Conservation (phyloP, 2,113 vertebrate genomes). For the Morone chrysops region DNA sequence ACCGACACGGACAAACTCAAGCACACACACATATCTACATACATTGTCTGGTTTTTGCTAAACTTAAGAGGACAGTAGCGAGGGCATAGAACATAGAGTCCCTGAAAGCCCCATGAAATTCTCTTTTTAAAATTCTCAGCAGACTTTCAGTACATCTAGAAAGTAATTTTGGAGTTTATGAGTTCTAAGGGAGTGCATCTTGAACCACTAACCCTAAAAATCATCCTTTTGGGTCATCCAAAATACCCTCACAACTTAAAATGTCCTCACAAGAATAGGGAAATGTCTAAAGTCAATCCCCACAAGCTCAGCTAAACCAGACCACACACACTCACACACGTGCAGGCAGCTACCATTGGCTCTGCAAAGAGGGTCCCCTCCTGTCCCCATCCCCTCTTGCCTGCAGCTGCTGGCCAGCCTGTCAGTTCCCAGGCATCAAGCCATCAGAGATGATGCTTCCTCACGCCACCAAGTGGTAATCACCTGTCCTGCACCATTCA, state of each 20-base stretch:
- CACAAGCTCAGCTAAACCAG: slow-evolving; percentile 51
- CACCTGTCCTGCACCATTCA: slow-evolving; percentile 48
- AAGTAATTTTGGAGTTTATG: not conserved
- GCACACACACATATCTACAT: slow-evolving; percentile 17
- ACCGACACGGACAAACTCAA: slow-evolving; percentile 6
- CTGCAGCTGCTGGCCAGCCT: slow-evolving; percentile 80
- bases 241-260: not conserved
- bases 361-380: slow-evolving; percentile 65
- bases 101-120: not conserved
- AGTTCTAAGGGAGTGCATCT: no score
- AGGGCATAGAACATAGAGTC: not conserved
- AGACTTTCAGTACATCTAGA: not conserved
- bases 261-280: slow-evolving; percentile 43
- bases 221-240: not conserved
- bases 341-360: slow-evolving; percentile 69
- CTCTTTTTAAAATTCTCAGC: not conserved
- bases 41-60: not conserved
- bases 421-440: slow-evolving; percentile 76
- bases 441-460: slow-evolving; percentile 64
- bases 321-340: slow-evolving; percentile 60
- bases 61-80: not conserved
- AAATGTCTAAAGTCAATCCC: not conserved
- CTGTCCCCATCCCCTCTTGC: slow-evolving; percentile 71
- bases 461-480: slow-evolving; percentile 76
- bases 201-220: not conserved